A percentile compares a stretch with the other conserved stretches of the same genome.
phyloP scores from a whole-genome alignment of 92 coral and sea anemone species.

The Siderastrea siderea region DNA sequence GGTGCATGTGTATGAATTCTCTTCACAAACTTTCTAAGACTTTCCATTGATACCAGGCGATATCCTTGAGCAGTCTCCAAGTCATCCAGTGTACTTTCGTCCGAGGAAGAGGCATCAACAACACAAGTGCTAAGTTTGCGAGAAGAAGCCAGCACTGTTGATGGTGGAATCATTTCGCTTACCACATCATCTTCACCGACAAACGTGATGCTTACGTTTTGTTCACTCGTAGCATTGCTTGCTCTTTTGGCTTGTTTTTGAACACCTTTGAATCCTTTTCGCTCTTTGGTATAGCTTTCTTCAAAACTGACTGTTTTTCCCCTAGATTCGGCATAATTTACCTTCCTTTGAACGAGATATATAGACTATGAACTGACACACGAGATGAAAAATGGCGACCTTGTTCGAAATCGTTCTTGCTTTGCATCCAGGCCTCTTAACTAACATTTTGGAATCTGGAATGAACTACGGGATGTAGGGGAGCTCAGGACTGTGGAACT shows the following conservation, averaged over 20 bases:
- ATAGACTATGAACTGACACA: too few species aligned
- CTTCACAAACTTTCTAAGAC: neutral
- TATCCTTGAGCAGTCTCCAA: constrained; percentile 18
- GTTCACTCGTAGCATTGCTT: neutral
- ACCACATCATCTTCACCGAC: constrained; percentile 28
- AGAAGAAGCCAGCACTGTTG: neutral
- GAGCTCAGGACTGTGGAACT: neutral
- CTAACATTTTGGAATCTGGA: neutral
- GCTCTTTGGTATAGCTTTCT: too few species aligned
- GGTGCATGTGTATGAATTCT: constrained; percentile 2
- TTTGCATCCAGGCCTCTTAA: neutral
- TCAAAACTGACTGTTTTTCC: too few species aligned
- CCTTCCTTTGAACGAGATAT: too few species aligned
- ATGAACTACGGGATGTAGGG: neutral
- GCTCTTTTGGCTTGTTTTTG: constrained; percentile 15
- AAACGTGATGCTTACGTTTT: neutral
- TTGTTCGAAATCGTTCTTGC: too few species aligned
- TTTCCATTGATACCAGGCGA: neutral
- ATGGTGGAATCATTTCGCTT: constrained; percentile 17
- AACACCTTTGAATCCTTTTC: constrained; percentile 10
- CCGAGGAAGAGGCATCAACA: constrained; percentile 8
- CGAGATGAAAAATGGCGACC: too few species aligned
- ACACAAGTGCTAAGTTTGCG: neutral
- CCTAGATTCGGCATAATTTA: too few species aligned
- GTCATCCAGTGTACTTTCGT: neutral